Conservation (phyloP, 2,797 vertebrate genomes). For the Muscicapa striata region DNA sequence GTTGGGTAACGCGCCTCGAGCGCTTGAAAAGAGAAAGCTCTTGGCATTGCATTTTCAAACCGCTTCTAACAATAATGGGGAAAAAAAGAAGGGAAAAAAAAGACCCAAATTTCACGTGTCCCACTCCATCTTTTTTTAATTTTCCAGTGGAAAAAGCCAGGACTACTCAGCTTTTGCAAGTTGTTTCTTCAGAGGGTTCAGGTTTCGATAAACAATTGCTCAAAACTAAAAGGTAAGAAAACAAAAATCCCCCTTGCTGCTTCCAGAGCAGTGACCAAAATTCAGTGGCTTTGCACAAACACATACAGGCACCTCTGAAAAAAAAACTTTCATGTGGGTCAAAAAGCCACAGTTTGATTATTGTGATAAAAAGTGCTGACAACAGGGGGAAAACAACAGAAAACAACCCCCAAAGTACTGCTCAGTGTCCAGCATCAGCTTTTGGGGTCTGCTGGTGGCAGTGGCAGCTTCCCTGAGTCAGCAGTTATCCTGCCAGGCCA, state of each 20-base stretch:
- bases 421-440: not conserved
- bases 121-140: slow-evolving; percentile 37
- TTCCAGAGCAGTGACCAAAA: slow-evolving; percentile 28
- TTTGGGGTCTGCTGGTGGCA: not conserved
- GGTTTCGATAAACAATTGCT: slow-evolving; percentile 29
- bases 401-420: not conserved
- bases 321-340: slow-evolving; percentile 25
- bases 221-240: slow-evolving; percentile 31
- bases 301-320: not conserved
- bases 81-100: not conserved
- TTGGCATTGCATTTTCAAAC: not conserved
- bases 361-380: not conserved
- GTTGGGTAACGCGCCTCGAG: not conserved
- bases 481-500: not conserved
- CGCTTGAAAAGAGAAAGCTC: slow-evolving; percentile 56
- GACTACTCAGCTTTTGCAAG: slow-evolving; percentile 19
- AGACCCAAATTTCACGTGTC: slow-evolving; percentile 41
- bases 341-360: slow-evolving; percentile 31
- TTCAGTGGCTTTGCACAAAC: slow-evolving; percentile 13
- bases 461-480: not conserved
- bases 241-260: not conserved
- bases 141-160: slow-evolving; percentile 60
- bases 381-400: not conserved
- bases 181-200: not conserved
- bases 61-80: slow-evolving; percentile 3